phyloP scores from a whole-genome alignment of 1,140 invertebrate species.

The Pseudomyrmex sp. region DNA sequence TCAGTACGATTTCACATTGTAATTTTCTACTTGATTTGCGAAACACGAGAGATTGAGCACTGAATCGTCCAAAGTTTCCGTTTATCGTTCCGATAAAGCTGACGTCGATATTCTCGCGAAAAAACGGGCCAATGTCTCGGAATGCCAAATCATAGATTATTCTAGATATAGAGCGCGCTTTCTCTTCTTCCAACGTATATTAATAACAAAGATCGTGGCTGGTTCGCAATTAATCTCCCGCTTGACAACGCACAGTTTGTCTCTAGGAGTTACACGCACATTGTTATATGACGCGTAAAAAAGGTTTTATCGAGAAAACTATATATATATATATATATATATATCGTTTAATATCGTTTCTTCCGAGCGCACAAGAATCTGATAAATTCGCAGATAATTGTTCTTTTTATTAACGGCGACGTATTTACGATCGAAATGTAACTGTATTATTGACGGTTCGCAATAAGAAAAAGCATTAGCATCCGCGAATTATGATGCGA shows the following conservation, averaged over 20 bases:
- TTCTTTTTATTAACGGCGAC: constrained; percentile 2
- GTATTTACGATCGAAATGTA: constrained; percentile 21
- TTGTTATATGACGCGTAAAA: not conserved
- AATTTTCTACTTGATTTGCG: constrained; percentile 40
- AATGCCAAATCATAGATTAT: constrained; percentile 50
- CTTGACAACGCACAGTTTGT: constrained; percentile 27
- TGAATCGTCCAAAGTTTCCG: constrained; percentile 33
- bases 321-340: not conserved
- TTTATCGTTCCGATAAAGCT: constrained; percentile 33
- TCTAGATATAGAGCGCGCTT: constrained; percentile 5
- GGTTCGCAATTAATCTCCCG: constrained; percentile 32
- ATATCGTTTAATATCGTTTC: constrained; percentile 10
- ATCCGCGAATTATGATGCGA: not conserved
- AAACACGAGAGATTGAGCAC: not conserved
- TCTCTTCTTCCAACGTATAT: constrained; percentile 14
- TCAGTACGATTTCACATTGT: not conserved
- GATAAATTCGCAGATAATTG: constrained; percentile 30
- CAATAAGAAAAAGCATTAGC: constrained; percentile 37
- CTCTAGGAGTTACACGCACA: not conserved
- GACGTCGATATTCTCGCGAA: constrained; percentile 32
- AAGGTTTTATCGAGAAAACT: not conserved
- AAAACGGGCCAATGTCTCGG: not conserved
- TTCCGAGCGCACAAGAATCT: not conserved
- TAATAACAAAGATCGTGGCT: constrained; percentile 35
- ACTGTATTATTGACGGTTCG: not conserved